Evolutionary conservation across 2,113 vertebrate genomes (phyloP), one percentile per base, ranked within the genome.

Genomic region (Thunnus maccoyii): DNA sequence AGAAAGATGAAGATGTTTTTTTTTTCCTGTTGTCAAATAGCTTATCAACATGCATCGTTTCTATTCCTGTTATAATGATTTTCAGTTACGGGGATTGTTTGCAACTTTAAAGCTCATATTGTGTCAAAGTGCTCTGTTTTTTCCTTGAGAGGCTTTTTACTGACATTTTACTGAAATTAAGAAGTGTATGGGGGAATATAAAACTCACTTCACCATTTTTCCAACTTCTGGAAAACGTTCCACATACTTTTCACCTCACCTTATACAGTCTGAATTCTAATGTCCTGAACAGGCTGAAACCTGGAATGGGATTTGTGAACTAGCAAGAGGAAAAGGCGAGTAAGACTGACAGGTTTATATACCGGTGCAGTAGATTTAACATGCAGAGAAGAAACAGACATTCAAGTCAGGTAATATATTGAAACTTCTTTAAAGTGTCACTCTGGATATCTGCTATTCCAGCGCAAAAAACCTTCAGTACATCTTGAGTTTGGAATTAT

Each of bases 51-150:
- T 30, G 27, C 27, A 36, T 8, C 5, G 32, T 36, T 36, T 47
- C 66, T 65, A 44, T 76, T 76, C 65, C 58, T 61, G n/a, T 76
- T 51, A 20, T 48, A 68, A 27, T 51, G 62, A 68, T 76, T 76
- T 58, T n/a, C 64, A 86, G 76, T 83, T 76, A 76, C 32, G 14
- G 48, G 5, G 61, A 62, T 41, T 16, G 8, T 57, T 71, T 61
- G 36, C 65, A 55, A 56, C 2, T 44, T 73, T 58, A 9, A 2
- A 72, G 56, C 44, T n/a, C 46, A 48, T 32, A 32, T 66, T 16
- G 14, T 62, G 48, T 44, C 55, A 57, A 48, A 69, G 17, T 27
- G 22, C 22, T 67, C 47, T 22, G 16, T 50, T 78, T 50, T 41
- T 61, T 32, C 20, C 71, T 61, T 22, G 22, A 22, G 22, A 22